A percentile compares a stretch with the other conserved stretches of the same genome.
Evolutionary conservation across 2,797 vertebrate genomes (phyloP).

Genomic region (Sarcophilus harrisii): DNA sequence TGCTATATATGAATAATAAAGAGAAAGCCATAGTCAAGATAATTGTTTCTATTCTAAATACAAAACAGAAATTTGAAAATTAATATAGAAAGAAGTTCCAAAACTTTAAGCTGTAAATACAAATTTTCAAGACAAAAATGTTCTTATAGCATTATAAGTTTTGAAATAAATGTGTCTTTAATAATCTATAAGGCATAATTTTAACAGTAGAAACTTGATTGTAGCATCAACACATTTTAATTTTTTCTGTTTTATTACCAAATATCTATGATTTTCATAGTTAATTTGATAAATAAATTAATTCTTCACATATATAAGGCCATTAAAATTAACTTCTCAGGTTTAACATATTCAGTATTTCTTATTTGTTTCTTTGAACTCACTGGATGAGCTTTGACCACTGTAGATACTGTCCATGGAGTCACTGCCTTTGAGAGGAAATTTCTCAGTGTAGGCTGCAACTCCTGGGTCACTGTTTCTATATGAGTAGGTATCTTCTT

Average conservation of each 20-base stretch:
- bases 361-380: constrained; percentile 77
- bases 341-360: background rate
- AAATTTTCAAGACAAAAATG: background rate
- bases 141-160: background rate
- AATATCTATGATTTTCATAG: constrained; percentile 7
- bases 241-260: constrained; percentile 41
- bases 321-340: constrained; percentile 31
- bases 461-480: constrained; percentile 83
- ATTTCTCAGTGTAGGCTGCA: constrained; percentile 81
- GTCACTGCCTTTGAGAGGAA: constrained; percentile 86
- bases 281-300: constrained; percentile 45
- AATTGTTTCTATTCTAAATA: background rate
- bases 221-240: background rate
- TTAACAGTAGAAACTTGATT: background rate
- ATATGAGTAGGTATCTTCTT: constrained; percentile 67
- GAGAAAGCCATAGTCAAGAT: background rate
- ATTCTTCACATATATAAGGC: background rate
- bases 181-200: constrained; percentile 3
- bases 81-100: too few relatives aligned
- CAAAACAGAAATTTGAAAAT: too few relatives aligned
- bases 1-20: too few relatives aligned
- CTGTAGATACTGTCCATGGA: constrained; percentile 95
- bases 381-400: constrained; percentile 94
- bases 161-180: constrained; percentile 16
- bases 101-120: background rate